Evolutionary conservation across 2,113 vertebrate genomes (phyloP).

Genomic region (Nycticebus coucang): DNA sequence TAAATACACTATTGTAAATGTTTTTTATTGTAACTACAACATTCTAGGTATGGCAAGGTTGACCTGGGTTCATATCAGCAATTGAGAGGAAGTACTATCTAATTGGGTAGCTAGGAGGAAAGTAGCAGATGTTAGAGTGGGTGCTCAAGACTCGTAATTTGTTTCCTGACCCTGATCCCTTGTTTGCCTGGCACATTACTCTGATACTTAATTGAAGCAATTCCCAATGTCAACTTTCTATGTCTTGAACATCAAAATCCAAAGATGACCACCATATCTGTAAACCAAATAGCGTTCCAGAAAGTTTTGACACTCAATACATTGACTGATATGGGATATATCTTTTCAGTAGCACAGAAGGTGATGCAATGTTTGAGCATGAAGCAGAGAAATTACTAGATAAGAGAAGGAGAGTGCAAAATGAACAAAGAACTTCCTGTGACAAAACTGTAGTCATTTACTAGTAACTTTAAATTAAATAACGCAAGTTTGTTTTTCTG

Average conservation of each 20-base stretch:
- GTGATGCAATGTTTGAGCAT: not conserved
- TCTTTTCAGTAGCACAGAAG: not conserved
- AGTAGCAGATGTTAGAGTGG: not conserved
- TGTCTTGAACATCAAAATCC: not conserved
- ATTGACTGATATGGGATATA: not conserved
- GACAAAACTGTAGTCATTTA: not conserved
- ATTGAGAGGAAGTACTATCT: not conserved
- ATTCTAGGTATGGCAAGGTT: not conserved
- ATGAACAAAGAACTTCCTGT: not conserved
- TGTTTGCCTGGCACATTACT: not conserved
- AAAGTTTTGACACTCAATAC: not conserved
- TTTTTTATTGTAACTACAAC: conserved; percentile 6
- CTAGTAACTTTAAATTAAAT: not conserved
- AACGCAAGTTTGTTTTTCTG: conserved; percentile 28
- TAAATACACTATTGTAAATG: not conserved
- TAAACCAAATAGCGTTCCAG: not conserved
- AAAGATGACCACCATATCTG: not conserved
- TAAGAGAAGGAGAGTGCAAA: not conserved
- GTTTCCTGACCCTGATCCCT: not conserved
- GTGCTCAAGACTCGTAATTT: not conserved
- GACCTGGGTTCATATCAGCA: not conserved
- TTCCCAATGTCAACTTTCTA: not conserved
- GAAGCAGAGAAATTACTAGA: not conserved
- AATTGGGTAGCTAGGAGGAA: not conserved
- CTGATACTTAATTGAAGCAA: not conserved